Base-by-base conservation (phyloP, 2,113 vertebrate species). In the Ammospiza nelsoni region DNA sequence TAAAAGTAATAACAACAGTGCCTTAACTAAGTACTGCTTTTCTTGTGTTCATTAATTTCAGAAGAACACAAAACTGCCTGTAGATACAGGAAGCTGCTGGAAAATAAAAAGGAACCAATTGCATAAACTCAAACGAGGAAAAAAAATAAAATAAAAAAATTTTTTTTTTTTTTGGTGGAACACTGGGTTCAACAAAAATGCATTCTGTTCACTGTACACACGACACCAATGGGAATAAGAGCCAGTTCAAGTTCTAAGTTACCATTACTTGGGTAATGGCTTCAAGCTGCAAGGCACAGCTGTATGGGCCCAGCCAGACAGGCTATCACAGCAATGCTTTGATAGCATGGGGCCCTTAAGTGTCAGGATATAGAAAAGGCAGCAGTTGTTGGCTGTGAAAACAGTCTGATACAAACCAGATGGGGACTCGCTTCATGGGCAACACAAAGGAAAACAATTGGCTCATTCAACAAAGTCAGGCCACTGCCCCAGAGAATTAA, bases 331-430 rank as follows among this genome's bases (percentile, higher is more conserved):
- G 98, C 97, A 96, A 95, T 95, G 97, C 98, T 98, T 98, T 98
- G 98, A 98, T 97, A 98, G 98, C 89, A 88, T 93, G 97, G 97
- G 98, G 98, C 98, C 98, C 98, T 96, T 68, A 98, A 98, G 98
- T 98, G 98, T 98, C 97, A 98, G 98, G 97, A 97, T 98, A 98
- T 95, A 97, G 98, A 97, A 98, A 98, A 98, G 98, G 98, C 98
- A 98, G 98, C 98, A 97, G 97, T 97, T 98, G 97, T 90, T 98
- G 98, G 98, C 98, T 98, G 98, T 98, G 98, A 98, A 98, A 98
- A 98, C 97, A 98, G 97, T 98, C 98, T 98, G 98, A 98, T 98
- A 98, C 96, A 98, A 98, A 99, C 98, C 98, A 99, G 98, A 99
- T 98, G 98, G 98, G 98, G 97, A 97, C 98, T 97, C 94, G 97